Base-by-base conservation (phyloP, 2,888 invertebrate species). In the Drosophila borborema region DNA sequence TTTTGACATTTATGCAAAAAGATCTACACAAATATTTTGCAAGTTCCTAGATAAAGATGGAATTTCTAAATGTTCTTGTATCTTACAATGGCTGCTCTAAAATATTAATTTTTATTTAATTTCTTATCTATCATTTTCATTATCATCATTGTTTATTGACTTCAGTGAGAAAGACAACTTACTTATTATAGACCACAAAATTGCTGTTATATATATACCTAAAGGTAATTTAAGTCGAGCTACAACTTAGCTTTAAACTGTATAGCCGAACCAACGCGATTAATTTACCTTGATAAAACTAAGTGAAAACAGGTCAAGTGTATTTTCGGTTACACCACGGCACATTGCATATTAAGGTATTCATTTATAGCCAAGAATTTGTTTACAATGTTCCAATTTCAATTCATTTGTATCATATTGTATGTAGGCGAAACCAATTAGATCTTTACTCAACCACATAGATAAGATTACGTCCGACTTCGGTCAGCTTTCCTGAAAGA, bases 381-480 rank as follows among this genome's bases (percentile, higher is more conserved):
- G 23, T 77, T 70, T 71, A 85, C 81, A 86, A 71, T 56, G 58
- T 68, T 72, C n/a, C 31, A 61, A 48, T 51, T 73, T 71, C 34
- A 45, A 38, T 72, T 58, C 28, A 65, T 55, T 58, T 56, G 74
- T 73, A 75, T 73, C 68, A 80, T 66, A 77, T 10, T 23, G 5
- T 16, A 20, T 10, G 36, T 20, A 12, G 6, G 5, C 20, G 23
- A 10, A 48, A 31, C 4, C 6, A 10, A 28, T 23, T 45, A 65
- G 31, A 28, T 20, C 31, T 53, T 70, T 89, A 93, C 40, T 93
- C 92, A 34, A 93, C 89, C 40, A 93, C 91, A 82, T 95, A 95
- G 59, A 95, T 80, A 55, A 95, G 91, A 84, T 94, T 92, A 12
- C 92, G 91, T 65, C 96, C 95, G 64, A 95, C 81, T 58, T 94